phyloP scores from a whole-genome alignment of 2,888 invertebrate genomes.

The Achlya flavicornis region DNA sequence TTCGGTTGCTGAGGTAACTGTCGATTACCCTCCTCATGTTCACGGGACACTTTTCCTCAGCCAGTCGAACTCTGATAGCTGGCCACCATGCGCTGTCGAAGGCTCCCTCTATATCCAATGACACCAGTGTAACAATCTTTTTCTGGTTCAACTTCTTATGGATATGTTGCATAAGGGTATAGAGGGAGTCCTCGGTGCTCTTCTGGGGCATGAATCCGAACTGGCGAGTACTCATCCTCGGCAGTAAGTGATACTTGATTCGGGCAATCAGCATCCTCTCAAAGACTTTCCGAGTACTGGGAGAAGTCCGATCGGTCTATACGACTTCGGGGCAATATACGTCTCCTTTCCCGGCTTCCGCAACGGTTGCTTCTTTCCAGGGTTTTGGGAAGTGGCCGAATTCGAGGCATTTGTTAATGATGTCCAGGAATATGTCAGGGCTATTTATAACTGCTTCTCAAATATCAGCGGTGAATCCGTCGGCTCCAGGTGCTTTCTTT shows the following conservation, averaged over 20 bases:
- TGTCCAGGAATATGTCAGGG: background rate
- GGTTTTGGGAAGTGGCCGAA: conserved; percentile 12
- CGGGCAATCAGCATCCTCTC: background rate
- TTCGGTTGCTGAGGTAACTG: conserved; percentile 10
- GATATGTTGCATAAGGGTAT: background rate
- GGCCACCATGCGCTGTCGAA: conserved; percentile 9
- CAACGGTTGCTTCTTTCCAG: conserved; percentile 21
- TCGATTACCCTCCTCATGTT: background rate
- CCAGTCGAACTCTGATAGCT: background rate
- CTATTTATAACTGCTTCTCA: too few species aligned
- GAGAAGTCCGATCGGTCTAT: conserved; percentile 3
- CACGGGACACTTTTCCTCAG: conserved; percentile 15
- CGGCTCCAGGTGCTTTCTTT: too few species aligned
- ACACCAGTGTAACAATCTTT: background rate
- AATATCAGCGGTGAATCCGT: too few species aligned
- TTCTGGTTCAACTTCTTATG: background rate
- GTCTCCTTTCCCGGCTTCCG: conserved; percentile 17
- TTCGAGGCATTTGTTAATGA: conserved; percentile 15
- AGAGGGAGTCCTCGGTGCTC: conserved; percentile 4
- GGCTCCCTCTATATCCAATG: conserved; percentile 4
- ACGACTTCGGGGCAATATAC: conserved; percentile 14
- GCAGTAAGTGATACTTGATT: background rate
- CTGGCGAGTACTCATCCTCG: background rate
- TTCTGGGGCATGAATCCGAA: conserved; percentile 17
- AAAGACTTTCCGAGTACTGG: conserved; percentile 14